Percentiles rank a stretch among this genome's conserved stretches.
Conservation (phyloP, 2,113 vertebrate genomes). For the Delphinapterus leucas region DNA sequence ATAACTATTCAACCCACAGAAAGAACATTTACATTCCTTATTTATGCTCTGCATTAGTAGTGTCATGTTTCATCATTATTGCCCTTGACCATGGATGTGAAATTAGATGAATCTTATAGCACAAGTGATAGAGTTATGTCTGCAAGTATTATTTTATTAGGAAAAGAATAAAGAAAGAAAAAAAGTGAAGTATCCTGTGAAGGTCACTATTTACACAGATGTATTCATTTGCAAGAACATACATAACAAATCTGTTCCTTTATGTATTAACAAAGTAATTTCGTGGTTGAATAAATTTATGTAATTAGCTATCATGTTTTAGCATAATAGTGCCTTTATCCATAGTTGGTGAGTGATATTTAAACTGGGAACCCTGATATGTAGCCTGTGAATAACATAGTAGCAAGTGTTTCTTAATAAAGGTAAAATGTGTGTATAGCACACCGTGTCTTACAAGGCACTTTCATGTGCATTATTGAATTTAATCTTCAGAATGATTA, state of each 20-base stretch:
- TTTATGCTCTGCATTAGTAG: neutral
- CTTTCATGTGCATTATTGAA: neutral
- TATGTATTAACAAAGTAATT: constrained; percentile 70
- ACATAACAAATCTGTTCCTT: constrained; percentile 43
- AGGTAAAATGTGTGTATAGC: neutral
- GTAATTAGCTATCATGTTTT: constrained; percentile 61
- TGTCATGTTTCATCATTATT: constrained; percentile 20
- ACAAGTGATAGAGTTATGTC: constrained; percentile 23
- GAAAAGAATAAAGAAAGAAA: constrained; percentile 37
- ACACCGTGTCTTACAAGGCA: neutral
- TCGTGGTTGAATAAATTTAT: constrained; percentile 56
- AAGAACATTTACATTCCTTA: neutral
- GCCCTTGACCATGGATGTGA: neutral
- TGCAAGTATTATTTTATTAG: constrained; percentile 48
- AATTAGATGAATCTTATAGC: constrained; percentile 40
- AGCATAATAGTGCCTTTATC: constrained; percentile 16
- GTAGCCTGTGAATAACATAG: neutral
- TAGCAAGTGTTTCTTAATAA: constrained; percentile 35
- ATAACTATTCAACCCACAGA: neutral
- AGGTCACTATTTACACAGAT: constrained; percentile 58
- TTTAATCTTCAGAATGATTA: constrained; percentile 30
- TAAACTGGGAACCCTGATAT: constrained; percentile 44
- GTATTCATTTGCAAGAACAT: constrained; percentile 64
- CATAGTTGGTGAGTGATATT: constrained; percentile 41
- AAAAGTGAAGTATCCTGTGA: constrained; percentile 10